These are phyloP conservation scores for Diogma glabrata DNA, from an alignment of 2,888 invertebrate species.

Conservation along the genomic window DNA sequence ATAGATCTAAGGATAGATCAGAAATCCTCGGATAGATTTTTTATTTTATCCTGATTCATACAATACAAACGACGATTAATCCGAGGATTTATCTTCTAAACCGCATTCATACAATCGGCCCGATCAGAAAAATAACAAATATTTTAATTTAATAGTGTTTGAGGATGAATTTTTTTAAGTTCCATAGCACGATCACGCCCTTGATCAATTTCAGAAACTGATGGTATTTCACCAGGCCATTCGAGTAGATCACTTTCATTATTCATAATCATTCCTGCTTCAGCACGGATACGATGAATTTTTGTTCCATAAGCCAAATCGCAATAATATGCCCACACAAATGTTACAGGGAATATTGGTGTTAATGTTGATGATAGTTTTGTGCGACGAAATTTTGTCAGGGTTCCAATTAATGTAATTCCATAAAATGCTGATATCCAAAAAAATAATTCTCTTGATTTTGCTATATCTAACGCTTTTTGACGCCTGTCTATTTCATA, in stretches of 20 bases:
- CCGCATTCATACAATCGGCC: no score
- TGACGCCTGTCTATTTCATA: slow-evolving; percentile 65
- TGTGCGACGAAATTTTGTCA: slow-evolving; percentile 48
- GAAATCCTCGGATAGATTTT: no score
- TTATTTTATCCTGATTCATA: no score
- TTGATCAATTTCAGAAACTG: slow-evolving; percentile 56
- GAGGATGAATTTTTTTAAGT: slow-evolving; percentile 51
- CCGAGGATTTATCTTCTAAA: no score
- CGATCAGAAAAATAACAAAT: no score
- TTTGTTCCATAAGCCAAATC: slow-evolving; percentile 71
- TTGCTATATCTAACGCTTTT: slow-evolving; percentile 58
- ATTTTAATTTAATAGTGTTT: slow-evolving; percentile 33
- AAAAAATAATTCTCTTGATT: slow-evolving; percentile 57
- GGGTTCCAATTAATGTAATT: slow-evolving; percentile 40
- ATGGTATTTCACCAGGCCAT: slow-evolving; percentile 62
- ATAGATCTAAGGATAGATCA: no score
- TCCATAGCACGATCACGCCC: slow-evolving; percentile 51
- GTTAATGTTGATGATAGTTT: slow-evolving; percentile 47
- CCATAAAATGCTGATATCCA: slow-evolving; percentile 60
- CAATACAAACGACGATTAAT: no score
- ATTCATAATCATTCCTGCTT: slow-evolving; percentile 69
- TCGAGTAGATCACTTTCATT: slow-evolving; percentile 58
- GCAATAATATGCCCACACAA: slow-evolving; percentile 57
- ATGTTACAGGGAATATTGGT: slow-evolving; percentile 60
- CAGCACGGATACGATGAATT: slow-evolving; percentile 56